phyloP scores from a whole-genome alignment of 1,140 invertebrate genomes.

The Homarus americanus region DNA sequence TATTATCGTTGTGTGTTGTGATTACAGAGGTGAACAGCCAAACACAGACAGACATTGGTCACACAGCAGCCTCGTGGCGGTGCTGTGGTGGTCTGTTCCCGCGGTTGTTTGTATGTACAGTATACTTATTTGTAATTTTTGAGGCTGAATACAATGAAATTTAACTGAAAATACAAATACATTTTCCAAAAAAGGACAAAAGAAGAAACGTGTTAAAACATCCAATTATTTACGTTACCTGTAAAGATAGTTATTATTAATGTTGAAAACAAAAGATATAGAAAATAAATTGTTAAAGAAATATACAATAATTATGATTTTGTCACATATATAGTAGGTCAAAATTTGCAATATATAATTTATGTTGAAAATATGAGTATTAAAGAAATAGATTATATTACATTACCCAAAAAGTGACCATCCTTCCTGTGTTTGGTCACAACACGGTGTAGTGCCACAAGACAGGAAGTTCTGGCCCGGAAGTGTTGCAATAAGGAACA shows the following conservation, averaged over 20 bases:
- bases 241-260: conserved; percentile 48
- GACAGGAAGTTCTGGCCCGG: conserved; percentile 23
- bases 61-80: background rate
- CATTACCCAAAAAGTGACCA: background rate
- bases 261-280: conserved; percentile 47
- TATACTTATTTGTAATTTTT: conserved; percentile 66
- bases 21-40: conserved; percentile 39
- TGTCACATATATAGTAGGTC: conserved; percentile 9
- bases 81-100: conserved; percentile 64
- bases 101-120: conserved; percentile 61
- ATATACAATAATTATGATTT: conserved; percentile 57
- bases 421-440: background rate
- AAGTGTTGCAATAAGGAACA: conserved; percentile 60
- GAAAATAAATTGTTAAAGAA: conserved; percentile 64
- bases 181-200: conserved; percentile 47
- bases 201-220: conserved; percentile 10
- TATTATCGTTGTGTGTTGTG: conserved; percentile 72
- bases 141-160: conserved; percentile 56
- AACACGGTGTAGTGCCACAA: background rate
- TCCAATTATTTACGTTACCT: conserved; percentile 8
- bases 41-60: conserved; percentile 19
- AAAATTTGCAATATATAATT: conserved; percentile 7
- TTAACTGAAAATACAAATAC: conserved; percentile 48
- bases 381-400: background rate
- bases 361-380: background rate